phyloP scores from a whole-genome alignment of 2,113 vertebrate genomes.

The Hypocryptadius cinnamomeus region DNA sequence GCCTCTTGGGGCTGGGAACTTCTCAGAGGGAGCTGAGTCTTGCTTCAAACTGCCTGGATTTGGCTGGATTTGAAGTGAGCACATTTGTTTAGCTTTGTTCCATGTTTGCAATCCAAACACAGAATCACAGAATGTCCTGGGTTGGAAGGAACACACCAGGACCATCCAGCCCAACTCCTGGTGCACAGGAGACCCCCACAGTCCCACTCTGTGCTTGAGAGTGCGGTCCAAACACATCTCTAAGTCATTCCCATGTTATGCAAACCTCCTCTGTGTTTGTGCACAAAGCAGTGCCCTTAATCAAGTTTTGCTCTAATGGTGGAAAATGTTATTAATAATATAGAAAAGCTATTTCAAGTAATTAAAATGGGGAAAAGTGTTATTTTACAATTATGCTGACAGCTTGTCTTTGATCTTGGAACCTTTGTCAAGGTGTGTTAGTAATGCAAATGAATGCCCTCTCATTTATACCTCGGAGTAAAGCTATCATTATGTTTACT shows the following conservation, averaged over 20 bases:
- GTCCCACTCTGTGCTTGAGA: background rate
- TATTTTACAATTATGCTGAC: slow-evolving; percentile 33
- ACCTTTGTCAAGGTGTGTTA: slow-evolving; percentile 21
- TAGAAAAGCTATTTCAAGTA: slow-evolving; percentile 2
- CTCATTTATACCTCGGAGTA: background rate
- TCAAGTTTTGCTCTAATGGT: background rate
- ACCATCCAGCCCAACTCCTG: background rate
- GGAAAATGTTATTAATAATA: background rate
- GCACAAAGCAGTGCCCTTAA: background rate
- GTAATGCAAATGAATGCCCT: background rate
- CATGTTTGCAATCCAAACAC: background rate
- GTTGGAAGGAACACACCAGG: background rate
- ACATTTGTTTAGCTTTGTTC: background rate
- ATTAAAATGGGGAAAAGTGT: slow-evolving; percentile 38
- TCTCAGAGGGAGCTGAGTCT: background rate
- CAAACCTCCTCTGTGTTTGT: background rate
- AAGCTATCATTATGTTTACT: slow-evolving; percentile 33
- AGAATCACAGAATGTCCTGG: background rate
- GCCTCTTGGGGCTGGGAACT: background rate
- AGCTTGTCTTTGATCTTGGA: slow-evolving; percentile 25
- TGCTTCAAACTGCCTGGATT: background rate
- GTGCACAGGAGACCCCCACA: background rate
- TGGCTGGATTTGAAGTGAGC: background rate
- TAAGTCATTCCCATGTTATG: background rate
- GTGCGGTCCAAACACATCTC: background rate